Evolutionary conservation across 1,140 invertebrate species (phyloP).

Genomic region (Rhagoletis pomonella): DNA sequence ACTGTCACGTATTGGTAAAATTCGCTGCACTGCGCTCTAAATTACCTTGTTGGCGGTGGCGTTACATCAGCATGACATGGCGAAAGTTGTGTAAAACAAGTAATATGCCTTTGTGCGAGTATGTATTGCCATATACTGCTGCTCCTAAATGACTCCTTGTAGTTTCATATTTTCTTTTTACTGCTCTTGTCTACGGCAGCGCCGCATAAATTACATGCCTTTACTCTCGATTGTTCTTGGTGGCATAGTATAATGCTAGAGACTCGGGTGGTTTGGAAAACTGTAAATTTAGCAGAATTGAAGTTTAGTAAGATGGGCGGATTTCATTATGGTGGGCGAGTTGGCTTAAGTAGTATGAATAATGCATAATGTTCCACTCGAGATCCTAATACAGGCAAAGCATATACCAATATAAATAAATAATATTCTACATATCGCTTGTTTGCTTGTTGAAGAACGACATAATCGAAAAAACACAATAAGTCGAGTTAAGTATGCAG

Average conservation of each 20-base stretch:
- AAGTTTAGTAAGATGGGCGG: not conserved
- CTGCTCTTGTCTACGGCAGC: not conserved
- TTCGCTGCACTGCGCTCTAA: not conserved
- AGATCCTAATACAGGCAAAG: not conserved
- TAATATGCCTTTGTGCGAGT: not conserved
- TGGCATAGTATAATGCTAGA: not conserved
- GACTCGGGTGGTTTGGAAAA: not conserved
- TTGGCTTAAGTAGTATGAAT: not conserved
- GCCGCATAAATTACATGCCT: not conserved
- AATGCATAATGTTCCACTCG: not conserved
- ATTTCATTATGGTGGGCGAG: too few relatives aligned
- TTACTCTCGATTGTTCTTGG: not conserved
- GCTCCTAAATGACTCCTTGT: not conserved
- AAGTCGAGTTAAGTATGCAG: too few relatives aligned
- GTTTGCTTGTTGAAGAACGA: too few relatives aligned
- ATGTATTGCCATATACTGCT: not conserved
- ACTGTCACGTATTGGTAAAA: not conserved
- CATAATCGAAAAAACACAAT: too few relatives aligned
- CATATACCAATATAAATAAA: not conserved
- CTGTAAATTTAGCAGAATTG: not conserved
- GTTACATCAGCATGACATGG: slow-evolving; percentile 16
- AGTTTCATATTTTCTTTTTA: not conserved
- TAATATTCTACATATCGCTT: too few relatives aligned
- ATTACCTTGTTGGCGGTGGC: slow-evolving; percentile 19
- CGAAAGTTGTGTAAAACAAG: slow-evolving; percentile 45